These are phyloP conservation scores for Drosophila sechellia DNA, from an alignment of 1,140 invertebrate species.

Conservation along the genomic window DNA sequence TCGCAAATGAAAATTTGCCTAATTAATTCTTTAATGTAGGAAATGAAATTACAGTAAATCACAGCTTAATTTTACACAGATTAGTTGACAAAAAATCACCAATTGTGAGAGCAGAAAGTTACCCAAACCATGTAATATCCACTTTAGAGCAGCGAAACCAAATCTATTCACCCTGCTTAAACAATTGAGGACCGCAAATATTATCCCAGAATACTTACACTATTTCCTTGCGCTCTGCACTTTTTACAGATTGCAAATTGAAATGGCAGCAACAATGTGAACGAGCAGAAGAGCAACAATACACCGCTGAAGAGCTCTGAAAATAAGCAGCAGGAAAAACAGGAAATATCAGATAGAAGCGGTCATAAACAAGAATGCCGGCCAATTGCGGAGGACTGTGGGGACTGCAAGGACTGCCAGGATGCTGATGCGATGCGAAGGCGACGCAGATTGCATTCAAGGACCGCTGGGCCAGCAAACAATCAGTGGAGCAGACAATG, in stretches of 20 bases:
- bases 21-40: neutral
- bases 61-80: neutral
- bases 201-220: slow-evolving; percentile 21
- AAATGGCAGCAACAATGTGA: slow-evolving; percentile 58
- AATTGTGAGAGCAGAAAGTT: slow-evolving; percentile 3
- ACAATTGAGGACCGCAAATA: slow-evolving; percentile 30
- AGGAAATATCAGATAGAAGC: slow-evolving; percentile 12
- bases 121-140: slow-evolving; percentile 27
- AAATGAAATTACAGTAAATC: neutral
- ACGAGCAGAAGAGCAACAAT: slow-evolving; percentile 26
- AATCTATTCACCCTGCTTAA: slow-evolving; percentile 8
- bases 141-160: slow-evolving; percentile 14
- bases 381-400: slow-evolving; percentile 32
- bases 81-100: neutral
- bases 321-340: slow-evolving; percentile 26
- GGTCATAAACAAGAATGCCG: slow-evolving; percentile 46
- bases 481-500: slow-evolving; percentile 69
- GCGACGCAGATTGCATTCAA: slow-evolving; percentile 58
- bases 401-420: slow-evolving; percentile 27
- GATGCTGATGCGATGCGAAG: slow-evolving; percentile 55
- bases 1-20: neutral
- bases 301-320: slow-evolving; percentile 14
- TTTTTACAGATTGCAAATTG: slow-evolving; percentile 65
- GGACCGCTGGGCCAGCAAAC: slow-evolving; percentile 51
- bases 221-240: slow-evolving; percentile 11